Evolutionary conservation across 2,888 invertebrate species (phyloP).

Genomic region (Polyploca ridens): DNA sequence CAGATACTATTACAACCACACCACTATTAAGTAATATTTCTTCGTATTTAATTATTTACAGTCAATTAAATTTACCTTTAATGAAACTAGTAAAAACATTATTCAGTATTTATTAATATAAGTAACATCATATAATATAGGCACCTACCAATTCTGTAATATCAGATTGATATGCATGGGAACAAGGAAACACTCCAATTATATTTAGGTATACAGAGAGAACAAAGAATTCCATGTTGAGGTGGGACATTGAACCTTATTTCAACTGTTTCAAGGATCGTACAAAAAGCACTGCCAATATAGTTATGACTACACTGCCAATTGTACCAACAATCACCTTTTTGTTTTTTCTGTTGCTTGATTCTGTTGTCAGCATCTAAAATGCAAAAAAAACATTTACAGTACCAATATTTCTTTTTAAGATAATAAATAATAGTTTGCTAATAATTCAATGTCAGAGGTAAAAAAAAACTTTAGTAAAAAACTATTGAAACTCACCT

Average conservation of each 20-base stretch:
- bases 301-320: slow-evolving; percentile 63
- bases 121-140: background rate
- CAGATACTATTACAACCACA: no score
- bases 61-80: background rate
- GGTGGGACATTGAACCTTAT: slow-evolving; percentile 20
- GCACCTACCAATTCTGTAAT: background rate
- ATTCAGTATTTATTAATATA: background rate
- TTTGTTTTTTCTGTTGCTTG: slow-evolving; percentile 53
- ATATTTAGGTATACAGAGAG: background rate
- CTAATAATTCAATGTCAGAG: no score
- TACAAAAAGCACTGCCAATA: slow-evolving; percentile 63
- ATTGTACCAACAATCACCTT: slow-evolving; percentile 70
- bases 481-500: slow-evolving; percentile 48
- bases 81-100: background rate
- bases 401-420: no score
- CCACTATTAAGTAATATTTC: no score
- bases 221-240: background rate
- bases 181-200: background rate
- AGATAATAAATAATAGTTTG: no score
- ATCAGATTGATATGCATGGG: background rate
- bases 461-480: no score
- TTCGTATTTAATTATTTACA: slow-evolving; percentile 15
- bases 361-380: slow-evolving; percentile 46
- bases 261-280: slow-evolving; percentile 64
- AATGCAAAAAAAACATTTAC: slow-evolving; percentile 26